Base-by-base conservation (phyloP, 2,888 invertebrate species). In the Plagodis dolabraria region DNA sequence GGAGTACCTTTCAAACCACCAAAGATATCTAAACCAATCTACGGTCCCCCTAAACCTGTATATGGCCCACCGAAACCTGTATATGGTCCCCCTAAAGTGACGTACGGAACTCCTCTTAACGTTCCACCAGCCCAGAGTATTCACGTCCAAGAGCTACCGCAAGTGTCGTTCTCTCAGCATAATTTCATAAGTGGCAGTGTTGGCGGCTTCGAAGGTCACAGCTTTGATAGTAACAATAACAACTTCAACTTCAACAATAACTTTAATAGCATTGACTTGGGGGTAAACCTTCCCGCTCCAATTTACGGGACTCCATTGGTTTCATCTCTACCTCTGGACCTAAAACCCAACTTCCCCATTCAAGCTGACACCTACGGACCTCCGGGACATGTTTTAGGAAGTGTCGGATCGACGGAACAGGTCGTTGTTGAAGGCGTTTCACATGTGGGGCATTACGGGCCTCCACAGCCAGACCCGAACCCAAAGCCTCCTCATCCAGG, bases 401-500 rank as follows among this genome's bases (percentile, higher is more conserved):
- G 89, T 0, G 71, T 87, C 0, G 90, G 89, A 1, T 85, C 87
- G 0, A 82, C 83, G 53, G 88, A 93, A 8, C 89, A 91, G 57
- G 72, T 92, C 0, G 81, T 91, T 0, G 75, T 89, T 0, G 85
- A 89, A 35, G 90, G 89, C 9, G 70, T 83, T 4, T 82, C 81
- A 0, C 82, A 76, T 42, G 73, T 83, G 0, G 86, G 85, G 0
- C 90, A 93, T 63, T 94, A 94, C 65, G 94, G 94, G 5, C 95
- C 95, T 4, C 94, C 94, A 0, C 93, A 93, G 45, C 94, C 94
- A 0, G 94, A 94, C 63, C 89, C 93, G 0, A 86, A 93, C 59
- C 94, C 95, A 22, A 89, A 90, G 8, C 94, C 94, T 0, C 95
- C 95, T 0, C 95, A 95, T 68, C 95, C 95, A 0, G 96, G 96